Conservation (phyloP, 2,113 vertebrate species). For the Sprattus sprattus region DNA sequence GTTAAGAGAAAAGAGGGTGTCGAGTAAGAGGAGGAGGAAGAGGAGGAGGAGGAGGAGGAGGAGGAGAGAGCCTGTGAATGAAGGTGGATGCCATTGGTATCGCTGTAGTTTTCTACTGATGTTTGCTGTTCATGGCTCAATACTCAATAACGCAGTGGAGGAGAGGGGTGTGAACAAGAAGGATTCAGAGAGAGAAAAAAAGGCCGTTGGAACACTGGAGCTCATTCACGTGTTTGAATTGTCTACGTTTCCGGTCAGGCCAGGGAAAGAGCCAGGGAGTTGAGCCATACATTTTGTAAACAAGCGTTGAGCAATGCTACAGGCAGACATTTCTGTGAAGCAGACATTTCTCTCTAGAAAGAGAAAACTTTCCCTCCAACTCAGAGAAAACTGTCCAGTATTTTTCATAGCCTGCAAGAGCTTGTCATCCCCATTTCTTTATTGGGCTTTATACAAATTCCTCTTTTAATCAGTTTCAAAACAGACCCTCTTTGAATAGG, state of each 20-base stretch:
- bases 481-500: neutral
- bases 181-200: slow-evolving; percentile 47
- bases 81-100: slow-evolving; percentile 62
- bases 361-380: neutral
- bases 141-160: slow-evolving; percentile 58
- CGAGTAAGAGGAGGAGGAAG: neutral
- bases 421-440: neutral
- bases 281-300: slow-evolving; percentile 40
- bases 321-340: neutral
- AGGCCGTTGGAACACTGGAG: slow-evolving; percentile 63
- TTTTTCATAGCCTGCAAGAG: neutral
- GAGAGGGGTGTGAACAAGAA: slow-evolving; percentile 38
- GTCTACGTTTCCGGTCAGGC: slow-evolving; percentile 55
- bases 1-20: slow-evolving; percentile 38
- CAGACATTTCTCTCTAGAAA: slow-evolving; percentile 1
- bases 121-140: slow-evolving; percentile 61
- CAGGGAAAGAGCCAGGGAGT: slow-evolving; percentile 51
- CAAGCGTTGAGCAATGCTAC: neutral
- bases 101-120: slow-evolving; percentile 50
- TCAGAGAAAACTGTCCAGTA: neutral
- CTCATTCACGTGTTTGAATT: slow-evolving; percentile 62
- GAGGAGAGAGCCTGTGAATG: slow-evolving; percentile 49
- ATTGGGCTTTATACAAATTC: neutral
- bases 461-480: neutral
- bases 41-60: slow-evolving; percentile 15